Evolutionary conservation across 2,888 invertebrate genomes (phyloP).

Genomic region (Drosophila longiperda): DNA sequence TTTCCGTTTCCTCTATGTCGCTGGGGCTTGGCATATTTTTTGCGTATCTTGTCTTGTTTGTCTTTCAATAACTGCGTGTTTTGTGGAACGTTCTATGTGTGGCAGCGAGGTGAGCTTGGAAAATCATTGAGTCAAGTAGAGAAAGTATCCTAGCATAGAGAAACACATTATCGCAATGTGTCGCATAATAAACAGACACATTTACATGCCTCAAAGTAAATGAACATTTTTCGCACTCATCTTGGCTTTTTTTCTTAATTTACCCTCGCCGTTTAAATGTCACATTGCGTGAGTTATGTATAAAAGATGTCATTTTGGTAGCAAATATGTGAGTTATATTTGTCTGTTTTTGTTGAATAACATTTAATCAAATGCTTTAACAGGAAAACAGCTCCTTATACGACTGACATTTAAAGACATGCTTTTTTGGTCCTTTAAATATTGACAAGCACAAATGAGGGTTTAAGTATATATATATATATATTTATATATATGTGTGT

Average conservation of each 20-base stretch:
- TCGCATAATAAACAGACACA: not conserved
- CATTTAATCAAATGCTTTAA: constrained; percentile 79
- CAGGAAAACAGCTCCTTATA: constrained; percentile 22
- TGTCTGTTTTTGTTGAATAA: constrained; percentile 54
- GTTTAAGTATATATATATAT: constrained; percentile 1
- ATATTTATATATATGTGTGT: not conserved
- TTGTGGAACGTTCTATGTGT: constrained; percentile 15
- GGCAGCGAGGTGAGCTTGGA: constrained; percentile 30
- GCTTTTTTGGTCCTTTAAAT: constrained; percentile 38
- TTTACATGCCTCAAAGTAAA: not conserved
- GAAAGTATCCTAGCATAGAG: not conserved
- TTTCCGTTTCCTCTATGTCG: constrained; percentile 62
- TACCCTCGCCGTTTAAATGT: constrained; percentile 35
- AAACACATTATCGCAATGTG: not conserved
- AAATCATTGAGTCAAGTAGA: not conserved
- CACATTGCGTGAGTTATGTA: constrained; percentile 20
- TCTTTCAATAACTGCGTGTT: constrained; percentile 70
- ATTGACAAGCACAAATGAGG: constrained; percentile 56
- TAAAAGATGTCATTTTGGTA: constrained; percentile 16
- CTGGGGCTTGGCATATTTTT: constrained; percentile 49
- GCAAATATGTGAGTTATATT: constrained; percentile 43
- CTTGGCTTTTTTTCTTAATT: not conserved
- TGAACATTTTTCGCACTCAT: not conserved
- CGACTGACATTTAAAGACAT: constrained; percentile 58
- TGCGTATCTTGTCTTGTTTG: constrained; percentile 57